Base-by-base conservation (phyloP, 2,797 vertebrate species). In the Nannoperca obscura region DNA sequence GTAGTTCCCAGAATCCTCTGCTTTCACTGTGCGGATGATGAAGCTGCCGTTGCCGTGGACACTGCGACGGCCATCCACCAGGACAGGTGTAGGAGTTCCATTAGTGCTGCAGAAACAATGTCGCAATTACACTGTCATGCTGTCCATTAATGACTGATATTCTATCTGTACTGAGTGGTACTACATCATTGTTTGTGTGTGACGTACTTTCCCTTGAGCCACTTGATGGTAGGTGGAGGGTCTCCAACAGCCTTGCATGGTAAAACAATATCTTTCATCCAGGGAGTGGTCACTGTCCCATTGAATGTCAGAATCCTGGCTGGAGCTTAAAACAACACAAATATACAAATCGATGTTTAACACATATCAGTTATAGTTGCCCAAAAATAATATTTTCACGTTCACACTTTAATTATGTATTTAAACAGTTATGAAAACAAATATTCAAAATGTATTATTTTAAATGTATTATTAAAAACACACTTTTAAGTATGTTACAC, bases 181-280 rank as follows among this genome's bases (percentile, higher is more conserved):
- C 3, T 4, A 24, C 12, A 17, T 40, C 10, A 40, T 2, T 42
- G 19, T 74, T 50, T n/a, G 20, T 54, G 15, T n/a, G 14, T 10
- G 27, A 89, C 94, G 96, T 95, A 99, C 98, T 97, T 99, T 94
- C 98, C 97, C 91, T 99, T 99, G 91, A 98, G 97, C 98, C 98
- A 99, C 86, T 99, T 99, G 76, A 99, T 96, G 50, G 97, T 96
- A 0, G 98, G 98, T 58, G 96, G 95, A 4, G 97, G 97, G 71
- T 99, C 98, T 57, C 98, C 98, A 2, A 99, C 98, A 0, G 97
- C 97, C 87, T 97, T 99, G 88, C 98, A 99, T 1, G 98, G 97
- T 22, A 99, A 92, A 63, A 97, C 95, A 1, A 99, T 99, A 86
- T 99, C 98, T 80, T 97, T 98, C 98, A 99, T 99, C 98, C 98